Evolutionary conservation across 2,113 vertebrate genomes (phyloP).

Genomic region (Tyrannus savana): DNA sequence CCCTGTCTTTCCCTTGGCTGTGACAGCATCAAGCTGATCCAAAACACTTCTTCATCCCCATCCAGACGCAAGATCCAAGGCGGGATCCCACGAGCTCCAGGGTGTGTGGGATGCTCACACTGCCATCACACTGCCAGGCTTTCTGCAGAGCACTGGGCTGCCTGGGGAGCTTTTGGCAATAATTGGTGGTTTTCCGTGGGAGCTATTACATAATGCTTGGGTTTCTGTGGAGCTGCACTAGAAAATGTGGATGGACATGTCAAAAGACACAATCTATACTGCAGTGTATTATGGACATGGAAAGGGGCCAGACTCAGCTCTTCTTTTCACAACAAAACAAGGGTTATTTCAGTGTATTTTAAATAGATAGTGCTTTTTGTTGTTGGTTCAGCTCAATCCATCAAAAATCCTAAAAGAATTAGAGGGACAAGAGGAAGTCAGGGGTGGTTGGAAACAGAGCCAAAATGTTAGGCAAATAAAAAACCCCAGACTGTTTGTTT

Average conservation of each 20-base stretch:
- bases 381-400: neutral
- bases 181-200: neutral
- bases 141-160: neutral
- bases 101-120: fast-evolving
- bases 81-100: fast-evolving
- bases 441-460: neutral
- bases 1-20: neutral
- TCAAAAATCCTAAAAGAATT: neutral
- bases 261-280: neutral
- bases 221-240: fast-evolving
- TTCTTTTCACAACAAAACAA: neutral
- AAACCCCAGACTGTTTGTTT: neutral
- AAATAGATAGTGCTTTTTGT: neutral
- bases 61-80: neutral
- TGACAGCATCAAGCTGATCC: neutral
- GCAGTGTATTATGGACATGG: neutral
- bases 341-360: neutral
- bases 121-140: neutral
- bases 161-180: neutral
- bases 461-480: neutral
- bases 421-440: neutral
- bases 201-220: neutral
- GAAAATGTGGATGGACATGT: neutral
- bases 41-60: fast-evolving
- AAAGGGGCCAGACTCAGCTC: neutral